A percentile compares a stretch with the other conserved stretches of the same genome.
These are phyloP conservation scores for Genyomyrus donnyi DNA, from an alignment of 2,113 vertebrate genomes.

Conservation along the genomic window DNA sequence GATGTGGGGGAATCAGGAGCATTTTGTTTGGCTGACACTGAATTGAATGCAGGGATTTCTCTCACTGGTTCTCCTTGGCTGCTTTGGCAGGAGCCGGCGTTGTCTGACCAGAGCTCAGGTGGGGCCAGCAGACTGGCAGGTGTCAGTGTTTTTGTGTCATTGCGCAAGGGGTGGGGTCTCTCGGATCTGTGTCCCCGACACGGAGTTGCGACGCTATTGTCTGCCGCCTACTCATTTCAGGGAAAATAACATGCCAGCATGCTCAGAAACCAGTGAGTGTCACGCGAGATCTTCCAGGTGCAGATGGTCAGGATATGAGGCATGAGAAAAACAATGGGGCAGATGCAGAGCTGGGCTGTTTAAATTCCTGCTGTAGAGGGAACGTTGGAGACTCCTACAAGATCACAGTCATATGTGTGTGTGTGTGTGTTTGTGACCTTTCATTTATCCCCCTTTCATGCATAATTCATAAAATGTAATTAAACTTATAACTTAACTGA, in stretches of 20 bases:
- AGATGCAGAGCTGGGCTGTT: not conserved
- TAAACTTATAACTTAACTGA: not conserved
- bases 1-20: not conserved
- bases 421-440: not conserved
- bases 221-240: not conserved
- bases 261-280: not conserved
- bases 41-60: not conserved
- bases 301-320: not conserved
- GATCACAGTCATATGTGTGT: too few relatives aligned
- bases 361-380: not conserved
- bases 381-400: not conserved
- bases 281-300: not conserved
- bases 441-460: not conserved
- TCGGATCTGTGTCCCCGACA: not conserved
- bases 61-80: not conserved
- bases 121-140: not conserved
- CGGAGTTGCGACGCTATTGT: not conserved
- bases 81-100: not conserved
- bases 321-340: not conserved
- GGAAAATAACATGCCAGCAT: not conserved
- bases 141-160: not conserved
- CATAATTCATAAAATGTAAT: not conserved
- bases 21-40: not conserved
- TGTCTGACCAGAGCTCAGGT: not conserved
- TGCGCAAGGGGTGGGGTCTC: not conserved